Base-by-base conservation (phyloP, 2,888 invertebrate genomes). In the Balanococcus diminutus region DNA sequence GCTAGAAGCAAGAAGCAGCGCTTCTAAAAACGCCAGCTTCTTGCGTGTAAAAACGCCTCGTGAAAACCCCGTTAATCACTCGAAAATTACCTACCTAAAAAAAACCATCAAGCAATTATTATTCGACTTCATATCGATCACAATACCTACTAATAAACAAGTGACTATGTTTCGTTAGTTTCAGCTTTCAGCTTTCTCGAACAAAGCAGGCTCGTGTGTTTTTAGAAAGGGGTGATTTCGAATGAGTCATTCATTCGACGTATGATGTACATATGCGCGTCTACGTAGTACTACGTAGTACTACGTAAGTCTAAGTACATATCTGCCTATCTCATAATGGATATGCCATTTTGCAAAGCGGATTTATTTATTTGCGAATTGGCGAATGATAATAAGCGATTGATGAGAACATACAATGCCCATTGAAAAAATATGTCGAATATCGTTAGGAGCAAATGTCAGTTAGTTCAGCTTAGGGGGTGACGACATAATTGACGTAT, bases 181-280 rank as follows among this genome's bases (percentile, higher is more conserved):
- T 32, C 32, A 32, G 32, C 32, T 75, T 75, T 75, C 75, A n/a
- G n/a, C 31, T 31, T 19, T n/a, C n/a, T n/a, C n/a, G n/a, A 75
- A 32, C n/a, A 14, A n/a, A 75, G 32, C 16, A n/a, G 75, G 32
- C 28, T 32, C 75, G 31, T n/a, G 61, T 67, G 61, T 67, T 67
- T 67, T 28, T 31, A 75, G 75, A 75, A 75, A 75, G 75, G 75
- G 75, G 75, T 75, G 75, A 75, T 75, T 75, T n/a, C 5, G 75
- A 75, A 75, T 75, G 75, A 75, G 75, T 75, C 75, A 75, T 75
- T 16, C 19, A 51, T 19, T 51, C 51, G 51, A 16, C 31, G n/a
- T 32, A 32, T 28, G 5, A 1, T 19, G 4, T 28, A 28, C 67
- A 4, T 6, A 25, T 25, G 8, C 61, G 3, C n/a, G n/a, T n/a